Evolutionary conservation across 2,888 invertebrate species (phyloP), one percentile per base, ranked within the genome.

Genomic region (Nemotelus nigrinus): DNA sequence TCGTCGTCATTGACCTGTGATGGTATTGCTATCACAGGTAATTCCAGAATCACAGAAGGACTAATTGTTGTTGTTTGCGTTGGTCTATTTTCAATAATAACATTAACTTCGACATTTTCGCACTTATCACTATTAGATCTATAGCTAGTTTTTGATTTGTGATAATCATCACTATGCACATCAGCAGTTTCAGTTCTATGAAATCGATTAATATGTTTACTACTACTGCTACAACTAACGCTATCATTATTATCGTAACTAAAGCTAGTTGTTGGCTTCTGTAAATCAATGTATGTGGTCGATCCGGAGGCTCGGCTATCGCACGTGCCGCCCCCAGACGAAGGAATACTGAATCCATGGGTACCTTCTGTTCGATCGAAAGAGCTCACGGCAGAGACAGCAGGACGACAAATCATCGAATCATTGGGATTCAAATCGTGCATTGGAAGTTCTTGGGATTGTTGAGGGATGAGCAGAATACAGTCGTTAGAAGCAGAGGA

Each of bases 11-110:
- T 70, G 70, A 57, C 79, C 82, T 82, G 64, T 83, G 85, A 84
- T 77, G 86, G 87, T 81, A 87, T 82, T 77, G 84, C 82, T 79
- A 87, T 87, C 64, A 87, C 82, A 67, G 88, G 88, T 82, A 87
- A 82, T 82, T 87, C 87, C 58, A 87, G 82, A 83, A 87, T 85
- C 65, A 87, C 87, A 80, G 86, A 83, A 60, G 84, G 82, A 78
- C 84, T 83, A 75, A 78, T 80, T 65, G 80, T 82, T 82, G 77
- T 77, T 77, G 70, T 71, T 70, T 53, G 55, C 43, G 70, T 70
- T 77, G 77, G 80, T 79, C 76, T 79, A 78, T 80, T 80, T 67
- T 80, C 80, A 77, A 81, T 77, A 79, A 79, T 78, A 81, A 78
- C 77, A 78, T 77, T 76, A 71, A 77, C 79, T 77, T 77, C 70